Conservation (phyloP, 2,888 invertebrate species). For the Heliconius sara region DNA sequence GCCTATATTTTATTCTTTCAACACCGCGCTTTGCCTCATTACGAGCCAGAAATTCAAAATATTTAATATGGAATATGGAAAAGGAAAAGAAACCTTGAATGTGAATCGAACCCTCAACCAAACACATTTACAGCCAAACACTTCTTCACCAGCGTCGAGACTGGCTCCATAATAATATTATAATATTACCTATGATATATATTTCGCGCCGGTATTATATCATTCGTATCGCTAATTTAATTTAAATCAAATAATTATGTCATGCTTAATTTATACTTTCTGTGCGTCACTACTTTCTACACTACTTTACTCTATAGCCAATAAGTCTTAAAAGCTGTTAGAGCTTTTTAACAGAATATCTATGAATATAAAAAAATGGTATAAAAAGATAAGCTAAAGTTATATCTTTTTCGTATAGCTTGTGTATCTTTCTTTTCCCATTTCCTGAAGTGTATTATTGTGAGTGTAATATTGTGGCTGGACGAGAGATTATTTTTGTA, state of each 20-base stretch:
- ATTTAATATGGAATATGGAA: not conserved
- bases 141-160: not conserved
- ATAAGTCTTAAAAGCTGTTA: not conserved
- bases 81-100: not conserved
- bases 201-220: not conserved
- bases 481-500: constrained; percentile 79
- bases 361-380: not conserved
- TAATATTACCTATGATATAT: not conserved
- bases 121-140: not conserved
- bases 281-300: constrained; percentile 2
- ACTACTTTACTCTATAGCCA: not conserved
- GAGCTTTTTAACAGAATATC: constrained; percentile 3
- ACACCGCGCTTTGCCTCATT: not conserved
- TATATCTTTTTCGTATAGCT: not conserved
- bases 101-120: not conserved
- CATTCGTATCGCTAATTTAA: not conserved
- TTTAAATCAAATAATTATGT: not conserved
- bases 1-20: too few species aligned
- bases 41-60: not conserved
- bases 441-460: constrained; percentile 23
- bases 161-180: not conserved
- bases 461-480: constrained; percentile 48
- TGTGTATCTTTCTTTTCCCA: constrained; percentile 16
- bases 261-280: not conserved
- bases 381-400: constrained; percentile 6